Base-by-base conservation (phyloP, 2,888 invertebrate species). In the Diaphora mendica region DNA sequence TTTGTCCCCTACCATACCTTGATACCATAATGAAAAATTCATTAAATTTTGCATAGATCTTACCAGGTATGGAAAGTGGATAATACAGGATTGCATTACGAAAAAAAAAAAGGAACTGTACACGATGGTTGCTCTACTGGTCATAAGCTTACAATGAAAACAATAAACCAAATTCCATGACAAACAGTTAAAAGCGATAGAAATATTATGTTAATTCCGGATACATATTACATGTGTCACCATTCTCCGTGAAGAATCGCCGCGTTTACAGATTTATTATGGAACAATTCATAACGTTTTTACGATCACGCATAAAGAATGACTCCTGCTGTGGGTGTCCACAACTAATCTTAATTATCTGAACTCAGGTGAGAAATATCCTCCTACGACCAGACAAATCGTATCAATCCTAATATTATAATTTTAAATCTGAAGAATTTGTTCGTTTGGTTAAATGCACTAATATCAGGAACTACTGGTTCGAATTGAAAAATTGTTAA, bases 231-330 rank as follows among this genome's bases (percentile, higher is more conserved):
- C 68, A 15, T 55, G 33, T 23, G 68, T 35, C 35, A 68, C 8
- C 3, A 23, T 68, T 55, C 51, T 26, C 51, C 20, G 48, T 55
- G 55, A 68, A 68, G 68, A 68, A 68, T 68, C 51, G 13, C 68
- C 13, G 33, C 35, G 55, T 35, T 55, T 39, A 68, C 35, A 68
- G 48, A 68, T 68, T 68, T 68, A 68, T 68, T 51, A n/a, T n/a
- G 23, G 35, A 55, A 15, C 68, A 35, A 68, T 68, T 68, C 35
- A 68, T 5, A 35, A 51, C 3, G n/a, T 35, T 35, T 35, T 68
- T 55, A 55, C 23, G 33, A 51, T 51, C 33, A 51, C 33, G 51
- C 33, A 68, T 68, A 39, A 68, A 68, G 55, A n/a, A 68, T 55
- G 55, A 51, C 55, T 68, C 15, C n/a, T 33, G n/a, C 20, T 33